These are phyloP conservation scores for Botia kubotai DNA, from an alignment of 2,797 vertebrate genomes.

Conservation along the genomic window DNA sequence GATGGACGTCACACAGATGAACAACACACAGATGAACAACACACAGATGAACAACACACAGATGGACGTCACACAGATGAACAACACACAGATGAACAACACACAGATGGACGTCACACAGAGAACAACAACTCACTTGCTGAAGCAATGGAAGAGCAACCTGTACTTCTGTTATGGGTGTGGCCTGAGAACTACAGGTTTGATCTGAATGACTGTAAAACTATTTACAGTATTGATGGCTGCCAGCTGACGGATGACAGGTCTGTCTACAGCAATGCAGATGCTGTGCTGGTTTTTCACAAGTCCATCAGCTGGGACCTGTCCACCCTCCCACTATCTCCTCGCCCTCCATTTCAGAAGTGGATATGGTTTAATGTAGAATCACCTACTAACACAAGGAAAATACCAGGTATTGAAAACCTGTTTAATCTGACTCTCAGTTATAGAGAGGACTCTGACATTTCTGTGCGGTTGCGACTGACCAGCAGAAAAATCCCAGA, in stretches of 20 bases:
- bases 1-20: neutral
- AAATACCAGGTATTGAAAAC: conserved; percentile 81
- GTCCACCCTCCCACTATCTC: conserved; percentile 83
- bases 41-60: neutral
- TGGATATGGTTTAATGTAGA: conserved; percentile 91
- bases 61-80: neutral
- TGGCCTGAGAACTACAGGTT: conserved; percentile 85
- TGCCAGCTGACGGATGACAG: conserved; percentile 85
- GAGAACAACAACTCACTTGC: neutral
- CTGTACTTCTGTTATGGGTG: conserved; percentile 85
- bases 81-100: neutral
- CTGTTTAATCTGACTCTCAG: conserved; percentile 88
- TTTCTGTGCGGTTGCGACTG: conserved; percentile 80
- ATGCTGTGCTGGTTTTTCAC: conserved; percentile 85
- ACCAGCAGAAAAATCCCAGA: conserved; percentile 72
- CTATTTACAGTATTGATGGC: conserved; percentile 79
- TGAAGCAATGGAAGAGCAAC: conserved; percentile 73
- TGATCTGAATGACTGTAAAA: conserved; percentile 81
- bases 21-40: accelerated
- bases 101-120: neutral
- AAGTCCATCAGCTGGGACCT: conserved; percentile 82
- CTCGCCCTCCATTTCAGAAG: conserved; percentile 83
- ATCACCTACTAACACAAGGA: conserved; percentile 80
- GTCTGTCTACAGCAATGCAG: conserved; percentile 79
- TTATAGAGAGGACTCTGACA: conserved; percentile 86